Conservation (phyloP, 2,113 vertebrate genomes). For the Vireo altiloquus region DNA sequence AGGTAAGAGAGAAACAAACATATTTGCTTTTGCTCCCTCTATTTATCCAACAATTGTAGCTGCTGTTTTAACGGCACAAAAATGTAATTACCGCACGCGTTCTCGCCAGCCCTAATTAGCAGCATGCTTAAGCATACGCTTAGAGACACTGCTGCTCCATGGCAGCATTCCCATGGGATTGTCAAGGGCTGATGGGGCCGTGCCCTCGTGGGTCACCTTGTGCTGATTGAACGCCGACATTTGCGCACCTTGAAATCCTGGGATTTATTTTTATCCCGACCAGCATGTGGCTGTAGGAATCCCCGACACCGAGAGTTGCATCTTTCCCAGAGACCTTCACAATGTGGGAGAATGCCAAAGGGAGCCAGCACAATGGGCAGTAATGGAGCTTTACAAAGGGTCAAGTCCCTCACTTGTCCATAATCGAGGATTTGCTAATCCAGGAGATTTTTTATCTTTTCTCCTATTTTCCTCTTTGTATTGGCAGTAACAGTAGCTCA, state of each 20-base stretch:
- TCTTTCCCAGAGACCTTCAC: background rate
- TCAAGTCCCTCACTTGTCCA: accelerated
- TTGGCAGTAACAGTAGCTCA: background rate
- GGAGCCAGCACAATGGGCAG: background rate
- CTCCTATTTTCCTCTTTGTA: background rate
- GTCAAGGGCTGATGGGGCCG: background rate
- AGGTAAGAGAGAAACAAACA: conserved; percentile 23
- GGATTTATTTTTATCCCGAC: background rate
- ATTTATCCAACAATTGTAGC: conserved; percentile 13
- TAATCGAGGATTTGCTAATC: background rate
- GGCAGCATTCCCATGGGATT: accelerated
- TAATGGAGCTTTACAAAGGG: background rate
- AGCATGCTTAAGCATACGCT: background rate
- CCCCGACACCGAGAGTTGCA: background rate
- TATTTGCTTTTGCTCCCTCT: background rate
- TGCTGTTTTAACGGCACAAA: background rate
- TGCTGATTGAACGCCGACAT: accelerated
- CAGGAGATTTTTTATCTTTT: background rate
- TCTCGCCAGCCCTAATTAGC: background rate
- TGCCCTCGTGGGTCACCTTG: background rate
- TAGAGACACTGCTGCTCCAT: background rate
- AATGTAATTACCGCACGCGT: background rate
- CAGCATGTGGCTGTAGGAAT: accelerated
- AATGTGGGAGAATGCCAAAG: accelerated
- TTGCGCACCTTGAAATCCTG: background rate